phyloP scores from a whole-genome alignment of 2,113 vertebrate genomes.

The Origma solitaria region DNA sequence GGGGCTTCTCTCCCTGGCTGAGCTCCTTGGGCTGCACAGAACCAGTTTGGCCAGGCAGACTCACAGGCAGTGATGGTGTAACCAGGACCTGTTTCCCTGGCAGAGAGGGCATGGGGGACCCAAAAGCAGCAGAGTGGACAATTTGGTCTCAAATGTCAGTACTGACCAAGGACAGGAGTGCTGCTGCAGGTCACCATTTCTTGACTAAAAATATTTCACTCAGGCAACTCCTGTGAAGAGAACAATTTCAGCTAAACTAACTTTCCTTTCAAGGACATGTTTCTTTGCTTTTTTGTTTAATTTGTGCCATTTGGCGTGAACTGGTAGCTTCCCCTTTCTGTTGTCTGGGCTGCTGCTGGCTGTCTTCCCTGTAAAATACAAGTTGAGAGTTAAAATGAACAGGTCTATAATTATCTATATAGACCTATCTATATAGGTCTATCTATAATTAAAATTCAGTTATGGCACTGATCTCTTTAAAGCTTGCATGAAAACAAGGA shows the following conservation, averaged over 20 bases:
- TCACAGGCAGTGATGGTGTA: not conserved
- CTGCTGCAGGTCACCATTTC: not conserved
- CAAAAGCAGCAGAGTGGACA: not conserved
- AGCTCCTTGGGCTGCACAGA: not conserved
- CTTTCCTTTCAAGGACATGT: not conserved
- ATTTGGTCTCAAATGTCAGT: not conserved
- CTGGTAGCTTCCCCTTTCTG: not conserved
- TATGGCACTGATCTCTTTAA: not conserved
- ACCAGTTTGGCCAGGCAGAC: not conserved
- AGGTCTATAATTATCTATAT: not conserved
- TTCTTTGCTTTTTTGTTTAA: not conserved
- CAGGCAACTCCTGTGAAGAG: not conserved
- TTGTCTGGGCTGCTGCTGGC: not conserved
- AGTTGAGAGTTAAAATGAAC: not conserved
- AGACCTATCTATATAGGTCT: too few relatives aligned
- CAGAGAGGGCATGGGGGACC: not conserved
- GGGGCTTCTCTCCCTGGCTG: not conserved
- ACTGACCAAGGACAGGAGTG: not conserved
- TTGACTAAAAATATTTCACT: not conserved
- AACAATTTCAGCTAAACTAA: not conserved
- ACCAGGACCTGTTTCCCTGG: not conserved
- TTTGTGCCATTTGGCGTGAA: not conserved
- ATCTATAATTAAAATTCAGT: slow-evolving; percentile 4
- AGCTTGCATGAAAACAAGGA: not conserved
- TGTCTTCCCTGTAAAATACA: not conserved